Base-by-base conservation (phyloP, 2,113 vertebrate species). In the Eira barbara region DNA sequence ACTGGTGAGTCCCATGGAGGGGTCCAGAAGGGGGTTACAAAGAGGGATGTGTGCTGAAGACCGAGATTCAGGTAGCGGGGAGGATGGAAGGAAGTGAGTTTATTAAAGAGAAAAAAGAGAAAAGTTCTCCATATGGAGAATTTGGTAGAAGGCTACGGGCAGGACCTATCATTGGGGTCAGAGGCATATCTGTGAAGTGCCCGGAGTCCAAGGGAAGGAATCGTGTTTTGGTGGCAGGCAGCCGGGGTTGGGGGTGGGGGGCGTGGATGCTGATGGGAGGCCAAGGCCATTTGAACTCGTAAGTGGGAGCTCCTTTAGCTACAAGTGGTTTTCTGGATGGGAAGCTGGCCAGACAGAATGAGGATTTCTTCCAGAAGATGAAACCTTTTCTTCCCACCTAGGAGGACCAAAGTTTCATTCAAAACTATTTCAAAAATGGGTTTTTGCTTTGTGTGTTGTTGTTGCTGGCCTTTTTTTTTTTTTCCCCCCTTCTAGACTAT, bases 251-350 rank as follows among this genome's bases (percentile, higher is more conserved):
- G 55, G 18, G 55, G 20, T 4, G 55, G 55, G 57, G 8, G 57
- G 21, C 0, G 1, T 59, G n/a, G 39, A 9, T 39, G 52, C 49
- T 31, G 3, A 0, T 6, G 1, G 34, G 63, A 67, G 63, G 47
- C 57, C 6, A 1, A 0, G 20, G 25, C 47, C 14, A 2, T n/a
- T 0, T 23, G 23, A n/a, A 36, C 25, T 23, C 6, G 27, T 6
- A 49, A 34, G 36, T 12, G 65, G 55, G 20, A 81, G 45, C 6
- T 39, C 39, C 45, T 93, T 95, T 67, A 13, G 2, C 45, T 34
- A 36, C 59, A 17, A 9, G 15, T 20, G 47, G 2, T 31, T 67
- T 29, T 52, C 92, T 25, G 14, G 31, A 34, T 9, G 87, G 69
- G 76, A 42, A 34, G 69, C 92, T 36, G 34, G 86, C 12, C 34